Conservation (phyloP, 2,888 invertebrate species). For the Ditylenchus weischeri region DNA sequence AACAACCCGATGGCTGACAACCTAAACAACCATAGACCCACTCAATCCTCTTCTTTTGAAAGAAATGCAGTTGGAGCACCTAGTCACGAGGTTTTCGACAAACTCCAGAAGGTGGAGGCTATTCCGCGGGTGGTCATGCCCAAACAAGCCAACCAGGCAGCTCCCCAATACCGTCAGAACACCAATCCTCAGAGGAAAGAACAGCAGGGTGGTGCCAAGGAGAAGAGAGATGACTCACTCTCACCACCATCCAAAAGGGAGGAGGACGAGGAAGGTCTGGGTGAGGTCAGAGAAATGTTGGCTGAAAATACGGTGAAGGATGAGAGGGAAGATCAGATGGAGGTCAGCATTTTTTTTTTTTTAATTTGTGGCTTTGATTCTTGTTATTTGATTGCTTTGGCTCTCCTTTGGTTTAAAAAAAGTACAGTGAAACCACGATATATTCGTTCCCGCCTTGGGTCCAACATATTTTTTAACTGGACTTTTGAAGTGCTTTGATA, state of each 20-base stretch:
- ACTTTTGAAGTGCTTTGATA: no score
- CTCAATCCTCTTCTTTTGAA: no score
- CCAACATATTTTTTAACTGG: no score
- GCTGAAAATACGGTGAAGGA: constrained; percentile 3
- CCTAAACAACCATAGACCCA: no score
- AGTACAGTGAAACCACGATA: neutral
- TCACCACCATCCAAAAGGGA: constrained; percentile 26
- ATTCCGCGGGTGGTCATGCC: neutral
- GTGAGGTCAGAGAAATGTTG: constrained; percentile 2
- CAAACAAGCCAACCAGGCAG: constrained; percentile 1
- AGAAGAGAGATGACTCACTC: constrained; percentile 22
- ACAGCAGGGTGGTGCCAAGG: constrained; percentile 17
- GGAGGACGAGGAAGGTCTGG: neutral
- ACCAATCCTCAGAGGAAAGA: constrained; percentile 9
- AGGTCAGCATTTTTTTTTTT: no score
- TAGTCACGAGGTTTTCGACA: constrained; percentile 6
- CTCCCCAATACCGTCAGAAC: constrained; percentile 63
- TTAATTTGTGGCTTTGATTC: no score
- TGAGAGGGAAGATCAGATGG: neutral
- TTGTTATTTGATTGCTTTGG: neutral
- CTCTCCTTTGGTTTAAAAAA: no score
- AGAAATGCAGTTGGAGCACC: neutral
- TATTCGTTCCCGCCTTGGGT: no score
- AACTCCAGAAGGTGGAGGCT: constrained; percentile 7
- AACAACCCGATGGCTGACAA: no score